Conservation (phyloP, 2,888 invertebrate genomes). For the Pristionchus fissidentatus region DNA sequence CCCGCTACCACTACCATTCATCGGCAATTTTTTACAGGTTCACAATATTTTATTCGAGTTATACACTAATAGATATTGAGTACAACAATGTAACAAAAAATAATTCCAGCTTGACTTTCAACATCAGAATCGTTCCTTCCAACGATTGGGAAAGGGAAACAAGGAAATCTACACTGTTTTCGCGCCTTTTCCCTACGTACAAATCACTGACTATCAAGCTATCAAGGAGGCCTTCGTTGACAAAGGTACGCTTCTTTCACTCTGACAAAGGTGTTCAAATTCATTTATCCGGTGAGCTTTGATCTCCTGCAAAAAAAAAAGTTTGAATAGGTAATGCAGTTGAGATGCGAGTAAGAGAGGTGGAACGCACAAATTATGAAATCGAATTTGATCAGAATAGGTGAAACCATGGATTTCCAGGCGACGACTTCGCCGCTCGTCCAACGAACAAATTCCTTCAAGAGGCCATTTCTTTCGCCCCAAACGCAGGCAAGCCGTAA, state of each 20-base stretch:
- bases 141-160: background rate
- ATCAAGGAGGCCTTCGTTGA: slow-evolving; percentile 11
- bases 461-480: background rate
- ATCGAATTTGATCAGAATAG: too few relatives aligned
- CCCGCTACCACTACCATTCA: slow-evolving; percentile 10
- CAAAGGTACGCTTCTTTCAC: slow-evolving; percentile 19
- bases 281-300: too few relatives aligned
- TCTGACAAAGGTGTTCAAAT: too few relatives aligned
- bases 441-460: background rate
- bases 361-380: too few relatives aligned
- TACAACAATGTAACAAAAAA: too few relatives aligned
- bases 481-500: background rate
- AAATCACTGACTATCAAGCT: background rate
- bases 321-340: too few relatives aligned
- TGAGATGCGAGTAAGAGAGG: too few relatives aligned
- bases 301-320: too few relatives aligned
- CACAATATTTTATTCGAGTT: too few relatives aligned
- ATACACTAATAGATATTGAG: too few relatives aligned
- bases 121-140: background rate
- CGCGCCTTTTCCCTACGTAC: background rate
- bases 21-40: slow-evolving; percentile 15
- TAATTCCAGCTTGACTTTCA: background rate
- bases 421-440: background rate
- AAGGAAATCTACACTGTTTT: background rate
- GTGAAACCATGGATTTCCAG: too few relatives aligned